A percentile compares a stretch with the other conserved stretches of the same genome.
Conservation (phyloP, 2,888 invertebrate species). For the Willowsia nigromaculata region DNA sequence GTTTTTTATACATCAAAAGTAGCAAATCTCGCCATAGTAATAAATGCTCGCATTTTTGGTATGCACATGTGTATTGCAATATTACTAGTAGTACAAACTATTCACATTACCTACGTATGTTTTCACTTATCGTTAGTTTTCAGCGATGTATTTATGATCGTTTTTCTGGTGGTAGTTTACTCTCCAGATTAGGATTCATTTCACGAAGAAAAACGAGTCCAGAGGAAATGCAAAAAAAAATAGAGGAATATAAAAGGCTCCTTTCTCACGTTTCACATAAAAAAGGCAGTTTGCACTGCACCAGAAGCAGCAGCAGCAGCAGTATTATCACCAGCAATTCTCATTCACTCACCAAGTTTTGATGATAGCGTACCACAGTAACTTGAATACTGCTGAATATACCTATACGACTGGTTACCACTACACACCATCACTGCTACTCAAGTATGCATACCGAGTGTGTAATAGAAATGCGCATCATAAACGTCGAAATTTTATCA, state of each 20-base stretch:
- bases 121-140: not conserved
- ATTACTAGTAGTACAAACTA: no score
- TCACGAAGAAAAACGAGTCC: constrained; percentile 6
- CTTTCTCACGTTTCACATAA: constrained; percentile 42
- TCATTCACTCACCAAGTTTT: not conserved
- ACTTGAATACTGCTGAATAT: no score
- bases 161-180: not conserved
- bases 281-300: constrained; percentile 16
- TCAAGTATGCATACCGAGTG: constrained; percentile 36
- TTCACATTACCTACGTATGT: no score
- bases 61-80: no score
- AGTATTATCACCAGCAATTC: not conserved
- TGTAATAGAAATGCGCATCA: constrained; percentile 35
- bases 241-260: not conserved
- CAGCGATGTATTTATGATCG: not conserved
- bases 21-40: no score
- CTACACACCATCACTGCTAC: no score
- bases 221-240: constrained; percentile 27
- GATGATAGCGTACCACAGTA: no score
- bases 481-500: constrained; percentile 64
- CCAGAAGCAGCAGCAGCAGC: not conserved
- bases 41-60: no score
- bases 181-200: constrained; percentile 24
- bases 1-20: no score
- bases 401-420: no score